Base-by-base conservation (phyloP, 2,888 invertebrate genomes). In the Ochropacha duplaris region DNA sequence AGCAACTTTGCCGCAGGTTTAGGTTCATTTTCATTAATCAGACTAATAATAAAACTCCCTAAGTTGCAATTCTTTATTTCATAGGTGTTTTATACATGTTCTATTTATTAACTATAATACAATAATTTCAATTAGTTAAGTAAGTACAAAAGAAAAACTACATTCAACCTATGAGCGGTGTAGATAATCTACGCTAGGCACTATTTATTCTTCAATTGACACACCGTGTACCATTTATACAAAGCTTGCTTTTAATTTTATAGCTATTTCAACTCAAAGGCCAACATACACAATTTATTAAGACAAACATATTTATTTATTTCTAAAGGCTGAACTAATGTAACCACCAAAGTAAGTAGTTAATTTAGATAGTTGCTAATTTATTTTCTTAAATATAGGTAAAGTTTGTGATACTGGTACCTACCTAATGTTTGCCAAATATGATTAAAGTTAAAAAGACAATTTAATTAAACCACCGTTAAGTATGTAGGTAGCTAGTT, bases 191-290 rank as follows among this genome's bases (percentile, higher is more conserved):
- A 90, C 75, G 74, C 90, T 92, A 92, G 92, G 92, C 92, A 92
- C 92, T 90, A 90, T 88, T 84, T 79, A 44, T 82, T 84, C 76
- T 84, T 87, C 90, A 92, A 92, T 92, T 92, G 92, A 92, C 92
- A 88, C 84, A 82, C 84, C 78, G 78, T 79, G 74, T 66, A 76
- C 75, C 63, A 73, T 71, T 68, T 64, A 65, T 59, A 62, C 64
- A 54, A 50, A 44, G 44, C 44, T 44, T 44, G 44, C 44, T 44
- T 9, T 19, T 36, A 36, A 6, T 16, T 39, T 39, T 44, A 44
- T 31, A 44, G 8, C 9, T 19, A 19, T 31, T 31, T 31, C 12
- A 12, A 31, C 31, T 31, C 12, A 2, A 31, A 31, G 12, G 12
- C 31, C 2, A 31, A 31, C 31, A 31, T 31, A 31, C 31, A 16